phyloP scores from a whole-genome alignment of 2,888 invertebrate species.

The Eurois occulta region DNA sequence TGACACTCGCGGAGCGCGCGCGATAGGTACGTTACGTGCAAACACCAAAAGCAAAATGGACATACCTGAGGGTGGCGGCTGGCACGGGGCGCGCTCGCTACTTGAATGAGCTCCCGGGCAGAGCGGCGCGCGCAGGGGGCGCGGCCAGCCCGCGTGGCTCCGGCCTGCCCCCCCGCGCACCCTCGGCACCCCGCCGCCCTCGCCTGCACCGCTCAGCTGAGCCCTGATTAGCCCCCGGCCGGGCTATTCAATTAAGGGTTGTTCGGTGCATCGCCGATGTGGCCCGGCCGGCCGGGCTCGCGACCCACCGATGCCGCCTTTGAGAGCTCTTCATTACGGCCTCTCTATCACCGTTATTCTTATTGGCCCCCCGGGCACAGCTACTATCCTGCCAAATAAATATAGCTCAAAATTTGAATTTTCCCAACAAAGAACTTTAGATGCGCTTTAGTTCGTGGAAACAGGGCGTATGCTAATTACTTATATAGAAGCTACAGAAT shows the following conservation, averaged over 20 bases:
- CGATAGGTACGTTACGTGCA: slow-evolving; percentile 84
- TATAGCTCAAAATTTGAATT: slow-evolving; percentile 71
- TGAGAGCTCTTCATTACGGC: slow-evolving; percentile 85
- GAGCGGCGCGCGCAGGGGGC: slow-evolving; percentile 91
- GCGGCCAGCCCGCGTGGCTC: slow-evolving; percentile 91
- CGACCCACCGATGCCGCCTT: slow-evolving; percentile 76
- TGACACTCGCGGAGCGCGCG: slow-evolving; percentile 87
- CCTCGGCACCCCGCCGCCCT: slow-evolving; percentile 71
- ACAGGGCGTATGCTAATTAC: slow-evolving; percentile 24
- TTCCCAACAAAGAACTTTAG: slow-evolving; percentile 60
- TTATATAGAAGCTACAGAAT: neutral
- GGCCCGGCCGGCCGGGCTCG: slow-evolving; percentile 73
- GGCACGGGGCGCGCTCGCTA: slow-evolving; percentile 89
- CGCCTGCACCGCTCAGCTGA: slow-evolving; percentile 87
- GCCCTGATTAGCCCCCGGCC: slow-evolving; percentile 89
- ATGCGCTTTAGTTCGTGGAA: slow-evolving; percentile 23
- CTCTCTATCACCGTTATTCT: slow-evolving; percentile 83
- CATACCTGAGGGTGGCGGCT: slow-evolving; percentile 90
- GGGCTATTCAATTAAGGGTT: slow-evolving; percentile 89
- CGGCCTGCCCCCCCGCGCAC: slow-evolving; percentile 76
- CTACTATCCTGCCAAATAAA: slow-evolving; percentile 57
- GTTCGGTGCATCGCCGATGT: slow-evolving; percentile 85
- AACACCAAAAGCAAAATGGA: slow-evolving; percentile 90
- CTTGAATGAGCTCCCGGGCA: slow-evolving; percentile 89
- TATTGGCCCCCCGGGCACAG: slow-evolving; percentile 73